phyloP scores from a whole-genome alignment of 2,797 vertebrate species.

The Pipistrellus pygmaeus region DNA sequence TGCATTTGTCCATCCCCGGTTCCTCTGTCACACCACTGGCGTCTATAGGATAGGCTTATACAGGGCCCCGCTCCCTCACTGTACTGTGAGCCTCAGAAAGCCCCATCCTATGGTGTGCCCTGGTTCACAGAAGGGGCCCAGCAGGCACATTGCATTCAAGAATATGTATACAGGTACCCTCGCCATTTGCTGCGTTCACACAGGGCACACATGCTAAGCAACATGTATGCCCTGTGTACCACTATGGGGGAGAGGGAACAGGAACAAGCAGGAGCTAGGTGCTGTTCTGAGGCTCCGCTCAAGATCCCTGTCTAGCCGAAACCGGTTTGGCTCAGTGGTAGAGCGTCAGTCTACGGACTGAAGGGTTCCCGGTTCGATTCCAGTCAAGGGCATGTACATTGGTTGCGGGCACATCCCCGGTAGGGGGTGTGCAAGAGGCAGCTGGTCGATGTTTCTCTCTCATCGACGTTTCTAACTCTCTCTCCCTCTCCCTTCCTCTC shows the following conservation, averaged over 20 bases:
- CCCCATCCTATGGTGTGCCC: background rate
- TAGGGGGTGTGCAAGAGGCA: too few species aligned
- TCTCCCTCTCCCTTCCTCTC: too few species aligned
- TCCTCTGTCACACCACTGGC: background rate
- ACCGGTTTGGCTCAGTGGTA: too few species aligned
- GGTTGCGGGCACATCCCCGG: too few species aligned
- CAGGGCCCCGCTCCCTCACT: background rate
- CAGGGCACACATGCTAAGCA: too few species aligned
- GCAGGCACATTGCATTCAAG: background rate
- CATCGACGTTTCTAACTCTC: too few species aligned
- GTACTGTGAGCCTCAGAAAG: background rate
- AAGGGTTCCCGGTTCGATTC: too few species aligned
- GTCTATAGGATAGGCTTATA: fast-evolving
- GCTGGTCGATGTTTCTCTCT: too few species aligned
- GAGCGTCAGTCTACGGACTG: too few species aligned
- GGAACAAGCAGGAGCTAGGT: background rate
- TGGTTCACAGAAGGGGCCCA: background rate
- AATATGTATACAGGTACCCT: background rate
- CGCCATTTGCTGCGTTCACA: background rate
- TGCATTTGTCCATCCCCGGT: background rate
- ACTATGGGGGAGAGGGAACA: background rate
- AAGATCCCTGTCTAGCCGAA: background rate
- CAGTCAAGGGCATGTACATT: too few species aligned
- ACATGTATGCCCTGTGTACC: background rate
- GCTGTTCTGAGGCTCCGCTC: background rate